Evolutionary conservation across 2,113 vertebrate species (phyloP).

Genomic region (Oostethus manadensis): DNA sequence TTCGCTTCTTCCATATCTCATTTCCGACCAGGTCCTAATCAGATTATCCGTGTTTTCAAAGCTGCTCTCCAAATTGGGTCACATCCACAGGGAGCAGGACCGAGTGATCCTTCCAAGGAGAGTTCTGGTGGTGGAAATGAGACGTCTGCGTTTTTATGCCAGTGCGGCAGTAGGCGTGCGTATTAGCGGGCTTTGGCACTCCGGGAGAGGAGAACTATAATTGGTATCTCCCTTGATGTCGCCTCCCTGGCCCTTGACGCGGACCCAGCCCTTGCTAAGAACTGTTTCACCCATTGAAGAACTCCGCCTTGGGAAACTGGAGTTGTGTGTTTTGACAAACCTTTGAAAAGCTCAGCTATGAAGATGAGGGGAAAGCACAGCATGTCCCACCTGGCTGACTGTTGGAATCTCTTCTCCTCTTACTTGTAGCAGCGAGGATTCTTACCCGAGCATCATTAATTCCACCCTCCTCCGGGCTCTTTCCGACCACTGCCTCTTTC

Average conservation of each 20-base stretch:
- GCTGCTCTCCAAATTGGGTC: conserved; percentile 54
- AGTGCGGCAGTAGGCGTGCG: conserved; percentile 48
- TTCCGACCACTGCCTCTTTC: conserved; percentile 29
- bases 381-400: not conserved
- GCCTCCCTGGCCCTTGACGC: conserved; percentile 20
- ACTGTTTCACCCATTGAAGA: conserved; percentile 26
- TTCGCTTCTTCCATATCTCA: no score
- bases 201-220: conserved; percentile 53
- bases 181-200: conserved; percentile 50
- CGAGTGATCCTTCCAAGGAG: conserved; percentile 44
- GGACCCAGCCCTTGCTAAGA: conserved; percentile 50
- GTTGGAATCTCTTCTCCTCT: not conserved
- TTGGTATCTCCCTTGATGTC: conserved; percentile 55
- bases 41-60: conserved; percentile 10
- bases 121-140: conserved; percentile 64
- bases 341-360: no score
- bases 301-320: not conserved
- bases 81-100: conserved; percentile 30
- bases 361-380: not conserved
- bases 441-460: not conserved
- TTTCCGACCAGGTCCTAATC: no score
- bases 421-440: not conserved
- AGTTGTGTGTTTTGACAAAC: not conserved
- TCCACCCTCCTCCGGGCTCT: not conserved
- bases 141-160: conserved; percentile 46